These are phyloP conservation scores for Orius insidiosus DNA, from an alignment of 1,140 invertebrate genomes.

Conservation along the genomic window DNA sequence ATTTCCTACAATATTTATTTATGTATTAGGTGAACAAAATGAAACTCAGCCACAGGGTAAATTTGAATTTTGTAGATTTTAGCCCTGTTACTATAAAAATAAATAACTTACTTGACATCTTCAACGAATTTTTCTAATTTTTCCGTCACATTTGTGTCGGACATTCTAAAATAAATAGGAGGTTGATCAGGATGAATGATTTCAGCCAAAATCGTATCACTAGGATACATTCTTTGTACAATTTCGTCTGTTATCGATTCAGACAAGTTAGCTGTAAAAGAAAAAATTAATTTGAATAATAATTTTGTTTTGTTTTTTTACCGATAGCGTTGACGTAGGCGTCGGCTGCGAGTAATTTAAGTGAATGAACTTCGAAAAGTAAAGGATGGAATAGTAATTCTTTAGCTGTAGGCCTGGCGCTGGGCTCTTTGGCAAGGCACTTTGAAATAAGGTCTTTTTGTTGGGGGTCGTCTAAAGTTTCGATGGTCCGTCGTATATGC, in stretches of 20 bases:
- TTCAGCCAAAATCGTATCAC: constrained; percentile 57
- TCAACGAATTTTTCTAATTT: constrained; percentile 96
- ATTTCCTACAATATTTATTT: too few relatives aligned
- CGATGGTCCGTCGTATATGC: constrained; percentile 68
- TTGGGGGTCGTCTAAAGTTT: constrained; percentile 65
- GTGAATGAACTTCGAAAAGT: constrained; percentile 92
- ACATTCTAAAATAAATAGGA: constrained; percentile 40
- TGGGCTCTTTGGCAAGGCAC: constrained; percentile 74
- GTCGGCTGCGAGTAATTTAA: constrained; percentile 87
- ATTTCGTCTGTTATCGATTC: constrained; percentile 82
- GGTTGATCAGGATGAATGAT: constrained; percentile 41
- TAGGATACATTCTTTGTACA: constrained; percentile 47
- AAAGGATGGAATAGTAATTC: constrained; percentile 93
- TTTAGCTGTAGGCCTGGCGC: constrained; percentile 68
- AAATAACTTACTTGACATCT: constrained; percentile 78
- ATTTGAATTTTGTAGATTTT: too few relatives aligned
- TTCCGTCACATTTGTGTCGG: constrained; percentile 62
- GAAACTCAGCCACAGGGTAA: too few relatives aligned
- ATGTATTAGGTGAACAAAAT: too few relatives aligned
- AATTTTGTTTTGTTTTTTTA: constrained; percentile 27
- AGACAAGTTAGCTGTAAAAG: constrained; percentile 55
- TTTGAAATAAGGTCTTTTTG: constrained; percentile 84
- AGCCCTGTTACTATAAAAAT: too few relatives aligned
- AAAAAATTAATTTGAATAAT: constrained; percentile 2
- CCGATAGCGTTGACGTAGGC: constrained; percentile 71